Percentiles rank a stretch among this genome's conserved stretches.
Evolutionary conservation across 1,140 invertebrate species (phyloP).

Genomic region (Goniozus legneri): DNA sequence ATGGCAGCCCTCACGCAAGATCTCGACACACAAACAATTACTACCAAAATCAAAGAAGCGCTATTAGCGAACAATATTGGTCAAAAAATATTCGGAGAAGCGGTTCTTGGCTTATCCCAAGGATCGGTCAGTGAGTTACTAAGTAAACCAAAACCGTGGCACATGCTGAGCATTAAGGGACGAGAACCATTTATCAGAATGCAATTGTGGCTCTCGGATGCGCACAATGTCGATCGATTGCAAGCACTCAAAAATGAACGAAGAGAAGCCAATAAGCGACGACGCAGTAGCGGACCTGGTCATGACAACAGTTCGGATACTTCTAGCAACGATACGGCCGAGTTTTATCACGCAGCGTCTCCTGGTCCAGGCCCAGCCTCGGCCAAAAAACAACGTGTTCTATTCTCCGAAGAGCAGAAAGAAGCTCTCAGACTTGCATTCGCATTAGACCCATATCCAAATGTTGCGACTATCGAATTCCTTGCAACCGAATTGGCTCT

Average conservation of each 20-base stretch:
- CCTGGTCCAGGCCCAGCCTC: slow-evolving; percentile 72
- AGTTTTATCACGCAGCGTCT: slow-evolving; percentile 83
- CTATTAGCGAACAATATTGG: slow-evolving; percentile 95
- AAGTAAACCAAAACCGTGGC: slow-evolving; percentile 98
- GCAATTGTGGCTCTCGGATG: slow-evolving; percentile 95
- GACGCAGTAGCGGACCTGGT: slow-evolving; percentile 74
- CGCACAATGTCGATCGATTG: slow-evolving; percentile 86
- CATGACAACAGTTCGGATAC: slow-evolving; percentile 83
- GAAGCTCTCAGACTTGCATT: slow-evolving; percentile 92
- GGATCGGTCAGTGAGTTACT: slow-evolving; percentile 95
- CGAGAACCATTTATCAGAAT: slow-evolving; percentile 97
- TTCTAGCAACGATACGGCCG: slow-evolving; percentile 82
- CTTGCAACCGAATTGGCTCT: slow-evolving; percentile 86
- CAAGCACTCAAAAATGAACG: slow-evolving; percentile 85
- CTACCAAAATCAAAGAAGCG: slow-evolving; percentile 95
- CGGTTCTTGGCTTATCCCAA: slow-evolving; percentile 91
- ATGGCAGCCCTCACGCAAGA: slow-evolving; percentile 95
- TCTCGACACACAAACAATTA: slow-evolving; percentile 93
- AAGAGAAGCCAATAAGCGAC: slow-evolving; percentile 82
- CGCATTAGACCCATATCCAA: slow-evolving; percentile 93
- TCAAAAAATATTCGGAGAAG: slow-evolving; percentile 97
- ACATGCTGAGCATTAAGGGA: slow-evolving; percentile 98
- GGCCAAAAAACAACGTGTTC: slow-evolving; percentile 86
- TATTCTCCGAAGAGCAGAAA: slow-evolving; percentile 98
- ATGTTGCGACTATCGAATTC: slow-evolving; percentile 92